Percentiles rank a stretch among this genome's conserved stretches.
Conservation (phyloP, 2,797 vertebrate species). For the Corythornis leucogaster region DNA sequence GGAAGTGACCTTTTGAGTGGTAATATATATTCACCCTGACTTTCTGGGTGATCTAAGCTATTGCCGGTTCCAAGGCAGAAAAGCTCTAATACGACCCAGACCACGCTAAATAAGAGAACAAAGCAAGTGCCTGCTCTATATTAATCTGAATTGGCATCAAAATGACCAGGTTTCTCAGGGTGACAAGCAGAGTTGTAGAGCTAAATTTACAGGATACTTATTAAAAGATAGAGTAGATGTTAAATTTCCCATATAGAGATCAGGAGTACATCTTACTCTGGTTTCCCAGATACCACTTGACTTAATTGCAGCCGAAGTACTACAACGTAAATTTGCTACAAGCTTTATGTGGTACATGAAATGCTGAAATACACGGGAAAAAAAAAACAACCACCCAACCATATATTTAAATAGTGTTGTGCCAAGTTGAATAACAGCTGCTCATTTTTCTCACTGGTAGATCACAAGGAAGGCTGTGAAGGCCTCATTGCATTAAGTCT, state of each 20-base stretch:
- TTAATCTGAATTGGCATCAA: not conserved
- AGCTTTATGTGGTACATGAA: not conserved
- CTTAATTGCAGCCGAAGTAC: not conserved
- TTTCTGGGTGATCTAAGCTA: not conserved
- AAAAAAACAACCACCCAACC: not conserved
- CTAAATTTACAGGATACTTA: not conserved
- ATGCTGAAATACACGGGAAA: not conserved
- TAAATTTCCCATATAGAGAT: not conserved
- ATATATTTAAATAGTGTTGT: not conserved
- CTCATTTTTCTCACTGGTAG: not conserved
- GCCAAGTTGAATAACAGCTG: not conserved
- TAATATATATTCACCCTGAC: not conserved
- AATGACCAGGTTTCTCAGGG: not conserved
- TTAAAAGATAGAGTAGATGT: not conserved
- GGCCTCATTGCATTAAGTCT: not conserved
- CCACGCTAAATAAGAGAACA: not conserved
- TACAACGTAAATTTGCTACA: not conserved
- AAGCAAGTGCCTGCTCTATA: not conserved
- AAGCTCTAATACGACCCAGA: not conserved
- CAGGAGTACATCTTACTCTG: not conserved
- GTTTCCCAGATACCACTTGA: not conserved
- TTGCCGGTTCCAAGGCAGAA: not conserved
- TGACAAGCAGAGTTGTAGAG: not conserved
- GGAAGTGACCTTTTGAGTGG: not conserved
- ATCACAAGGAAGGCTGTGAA: not conserved